phyloP scores from a whole-genome alignment of 2,888 invertebrate species.

The Sclerodermus sp. region DNA sequence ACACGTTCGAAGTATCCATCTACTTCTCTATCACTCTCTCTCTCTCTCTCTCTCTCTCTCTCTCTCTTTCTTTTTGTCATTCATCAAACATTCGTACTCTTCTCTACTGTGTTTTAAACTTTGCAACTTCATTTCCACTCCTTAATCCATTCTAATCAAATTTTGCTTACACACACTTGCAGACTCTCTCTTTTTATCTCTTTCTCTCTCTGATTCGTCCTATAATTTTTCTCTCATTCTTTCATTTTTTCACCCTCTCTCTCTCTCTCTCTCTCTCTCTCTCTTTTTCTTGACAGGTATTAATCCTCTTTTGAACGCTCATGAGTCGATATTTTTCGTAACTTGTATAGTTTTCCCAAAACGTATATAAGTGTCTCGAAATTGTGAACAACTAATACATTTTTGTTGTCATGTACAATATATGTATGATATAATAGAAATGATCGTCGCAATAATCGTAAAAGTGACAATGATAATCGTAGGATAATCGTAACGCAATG shows the following conservation, averaged over 20 bases:
- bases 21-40: slow-evolving; percentile 10
- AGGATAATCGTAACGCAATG: slow-evolving; percentile 8
- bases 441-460: slow-evolving; percentile 38
- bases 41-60: slow-evolving; percentile 6
- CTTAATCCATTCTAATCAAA: no score
- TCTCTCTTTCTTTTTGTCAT: slow-evolving; percentile 10
- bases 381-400: slow-evolving; percentile 55
- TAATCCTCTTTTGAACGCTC: slow-evolving; percentile 16
- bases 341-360: slow-evolving; percentile 37
- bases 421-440: slow-evolving; percentile 42
- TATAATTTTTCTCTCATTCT: slow-evolving; percentile 4
- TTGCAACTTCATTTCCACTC: no score
- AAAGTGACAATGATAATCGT: slow-evolving; percentile 45
- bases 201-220: slow-evolving; percentile 11
- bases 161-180: no score
- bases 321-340: slow-evolving; percentile 29
- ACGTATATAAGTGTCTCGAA: slow-evolving; percentile 54
- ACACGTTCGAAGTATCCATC: slow-evolving; percentile 2
- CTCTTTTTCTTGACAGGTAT: slow-evolving; percentile 12
- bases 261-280: slow-evolving; percentile 5
- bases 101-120: no score
- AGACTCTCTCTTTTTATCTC: slow-evolving; percentile 2
- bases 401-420: slow-evolving; percentile 53
- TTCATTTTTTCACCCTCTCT: slow-evolving; percentile 18
- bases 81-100: slow-evolving; percentile 23